Conservation (phyloP, 2,113 vertebrate species). For the Sialia sialis region DNA sequence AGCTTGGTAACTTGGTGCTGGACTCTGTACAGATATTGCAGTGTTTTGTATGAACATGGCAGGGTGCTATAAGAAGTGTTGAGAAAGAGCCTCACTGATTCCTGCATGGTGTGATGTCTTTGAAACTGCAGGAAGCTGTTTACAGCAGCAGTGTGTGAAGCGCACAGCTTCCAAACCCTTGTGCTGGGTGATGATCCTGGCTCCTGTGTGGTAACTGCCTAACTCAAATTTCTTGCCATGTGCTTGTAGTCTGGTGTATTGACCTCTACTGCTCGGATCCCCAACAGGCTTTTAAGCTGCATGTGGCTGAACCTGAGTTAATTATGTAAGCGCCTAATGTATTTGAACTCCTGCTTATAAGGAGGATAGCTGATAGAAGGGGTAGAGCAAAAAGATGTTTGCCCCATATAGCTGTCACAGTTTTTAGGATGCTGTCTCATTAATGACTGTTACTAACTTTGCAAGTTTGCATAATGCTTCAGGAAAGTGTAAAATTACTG, state of each 20-base stretch:
- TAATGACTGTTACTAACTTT: neutral
- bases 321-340: neutral
- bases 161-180: accelerated
- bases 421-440: neutral
- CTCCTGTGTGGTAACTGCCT: neutral
- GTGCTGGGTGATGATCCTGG: neutral
- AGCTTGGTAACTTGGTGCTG: neutral
- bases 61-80: neutral
- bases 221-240: neutral
- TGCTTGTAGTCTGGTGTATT: neutral
- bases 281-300: neutral
- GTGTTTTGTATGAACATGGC: neutral
- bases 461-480: neutral
- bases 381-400: neutral
- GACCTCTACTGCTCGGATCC: neutral
- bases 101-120: neutral
- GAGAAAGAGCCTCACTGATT: neutral
- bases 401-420: neutral
- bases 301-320: neutral
- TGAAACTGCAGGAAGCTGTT: neutral
- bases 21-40: neutral
- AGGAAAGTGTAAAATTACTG: neutral
- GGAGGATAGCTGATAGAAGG: neutral
- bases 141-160: neutral
- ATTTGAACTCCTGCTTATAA: neutral